phyloP scores from a whole-genome alignment of 2,888 invertebrate genomes.

The Caenorhabditis sp. region DNA sequence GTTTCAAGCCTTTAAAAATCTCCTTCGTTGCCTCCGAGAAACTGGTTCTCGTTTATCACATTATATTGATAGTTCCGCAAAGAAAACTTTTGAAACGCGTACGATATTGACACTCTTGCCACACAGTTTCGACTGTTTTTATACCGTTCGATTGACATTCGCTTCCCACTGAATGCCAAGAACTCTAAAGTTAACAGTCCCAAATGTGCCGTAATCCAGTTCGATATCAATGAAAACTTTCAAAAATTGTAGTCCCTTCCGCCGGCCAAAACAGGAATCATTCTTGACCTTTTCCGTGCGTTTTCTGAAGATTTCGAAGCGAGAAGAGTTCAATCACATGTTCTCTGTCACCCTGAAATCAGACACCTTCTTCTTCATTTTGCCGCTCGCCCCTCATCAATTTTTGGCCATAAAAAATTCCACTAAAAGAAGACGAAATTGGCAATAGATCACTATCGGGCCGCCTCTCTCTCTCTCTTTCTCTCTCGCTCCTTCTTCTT shows the following conservation, averaged over 20 bases:
- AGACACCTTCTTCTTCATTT: conserved; percentile 24
- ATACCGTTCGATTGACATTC: too few relatives aligned
- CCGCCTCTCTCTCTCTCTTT: conserved; percentile 16
- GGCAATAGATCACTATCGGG: conserved; percentile 42
- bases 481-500: conserved; percentile 8
- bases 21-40: too few relatives aligned
- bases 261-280: too few relatives aligned
- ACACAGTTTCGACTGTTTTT: neutral
- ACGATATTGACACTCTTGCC: neutral
- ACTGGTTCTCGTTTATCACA: too few relatives aligned
- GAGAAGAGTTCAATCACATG: conserved; percentile 19
- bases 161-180: too few relatives aligned
- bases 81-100: neutral
- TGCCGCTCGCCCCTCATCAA: conserved; percentile 12
- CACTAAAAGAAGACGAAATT: neutral
- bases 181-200: too few relatives aligned
- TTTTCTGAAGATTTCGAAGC: neutral
- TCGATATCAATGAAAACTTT: too few relatives aligned
- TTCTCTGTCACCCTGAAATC: conserved; percentile 11
- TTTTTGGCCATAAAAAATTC: conserved; percentile 14
- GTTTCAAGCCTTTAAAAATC: too few relatives aligned
- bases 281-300: conserved; percentile 8
- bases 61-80: too few relatives aligned
- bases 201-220: too few relatives aligned
- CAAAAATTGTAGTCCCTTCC: too few relatives aligned